These are phyloP conservation scores for Amphipoea lucens DNA, from an alignment of 2,888 invertebrate species.

Conservation along the genomic window DNA sequence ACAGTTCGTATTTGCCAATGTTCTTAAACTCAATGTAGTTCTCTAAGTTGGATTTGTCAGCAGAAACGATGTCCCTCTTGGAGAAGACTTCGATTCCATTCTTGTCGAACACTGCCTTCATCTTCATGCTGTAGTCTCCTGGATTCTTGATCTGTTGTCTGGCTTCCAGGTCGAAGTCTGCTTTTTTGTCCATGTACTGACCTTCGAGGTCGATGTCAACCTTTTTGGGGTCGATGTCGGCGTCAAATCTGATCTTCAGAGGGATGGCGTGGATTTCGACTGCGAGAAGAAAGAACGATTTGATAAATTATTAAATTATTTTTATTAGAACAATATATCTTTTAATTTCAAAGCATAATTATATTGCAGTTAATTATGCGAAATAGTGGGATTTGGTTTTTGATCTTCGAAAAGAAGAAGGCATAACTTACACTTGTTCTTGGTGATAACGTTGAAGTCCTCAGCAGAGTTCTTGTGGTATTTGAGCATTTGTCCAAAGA, in stretches of 20 bases:
- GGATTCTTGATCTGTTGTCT: conserved; percentile 84
- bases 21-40: conserved; percentile 91
- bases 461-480: conserved; percentile 77
- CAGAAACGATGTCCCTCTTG: conserved; percentile 89
- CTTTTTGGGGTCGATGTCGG: conserved; percentile 90
- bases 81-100: conserved; percentile 87
- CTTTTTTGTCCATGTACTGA: conserved; percentile 90
- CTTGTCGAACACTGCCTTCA: conserved; percentile 76
- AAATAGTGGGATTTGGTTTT: neutral
- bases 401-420: neutral
- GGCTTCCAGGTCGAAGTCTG: conserved; percentile 91
- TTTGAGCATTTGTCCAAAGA: conserved; percentile 85
- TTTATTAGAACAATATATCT: neutral
- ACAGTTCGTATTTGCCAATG: conserved; percentile 91
- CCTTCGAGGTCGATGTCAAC: conserved; percentile 90
- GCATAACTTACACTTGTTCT: conserved; percentile 85
- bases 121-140: conserved; percentile 84
- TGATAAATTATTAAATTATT: neutral
- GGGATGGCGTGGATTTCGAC: conserved; percentile 90
- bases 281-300: conserved; percentile 66
- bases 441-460: conserved; percentile 87
- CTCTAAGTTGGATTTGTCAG: conserved; percentile 91
- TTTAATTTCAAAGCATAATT: neutral
- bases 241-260: conserved; percentile 88
- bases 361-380: neutral